These are phyloP conservation scores for Bungarus multicinctus DNA, from an alignment of 2,113 vertebrate species.

Conservation along the genomic window DNA sequence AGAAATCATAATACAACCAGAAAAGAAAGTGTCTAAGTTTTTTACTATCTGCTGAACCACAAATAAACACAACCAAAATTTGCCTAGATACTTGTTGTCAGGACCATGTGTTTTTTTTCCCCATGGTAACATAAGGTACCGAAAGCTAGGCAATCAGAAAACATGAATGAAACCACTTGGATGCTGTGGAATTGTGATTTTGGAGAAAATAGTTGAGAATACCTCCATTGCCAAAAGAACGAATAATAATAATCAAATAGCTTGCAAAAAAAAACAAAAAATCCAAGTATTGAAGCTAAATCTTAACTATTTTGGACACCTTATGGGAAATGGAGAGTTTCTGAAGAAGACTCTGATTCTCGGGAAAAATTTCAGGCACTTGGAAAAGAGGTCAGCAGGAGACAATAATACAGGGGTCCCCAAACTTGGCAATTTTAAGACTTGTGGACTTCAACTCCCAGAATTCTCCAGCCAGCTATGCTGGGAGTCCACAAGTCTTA, in stretches of 20 bases:
- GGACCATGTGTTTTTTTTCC: neutral
- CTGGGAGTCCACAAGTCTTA: no score
- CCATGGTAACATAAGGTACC: neutral
- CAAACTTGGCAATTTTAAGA: no score
- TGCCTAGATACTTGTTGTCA: neutral
- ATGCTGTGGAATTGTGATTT: neutral
- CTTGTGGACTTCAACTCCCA: no score
- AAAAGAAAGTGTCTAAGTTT: neutral
- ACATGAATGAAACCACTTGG: neutral
- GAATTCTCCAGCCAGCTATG: no score
- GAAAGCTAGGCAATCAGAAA: neutral
- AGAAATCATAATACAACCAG: neutral
- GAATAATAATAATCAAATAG: neutral
- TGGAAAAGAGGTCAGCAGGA: neutral
- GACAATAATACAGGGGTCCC: neutral
- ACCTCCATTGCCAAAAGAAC: neutral
- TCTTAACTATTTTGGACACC: neutral
- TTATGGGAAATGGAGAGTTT: neutral
- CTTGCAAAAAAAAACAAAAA: fast-evolving
- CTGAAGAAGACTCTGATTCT: neutral
- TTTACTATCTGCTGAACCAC: neutral
- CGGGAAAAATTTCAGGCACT: neutral
- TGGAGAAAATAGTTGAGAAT: neutral
- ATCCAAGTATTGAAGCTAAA: neutral
- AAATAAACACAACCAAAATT: neutral